Conservation (phyloP, 2,113 vertebrate species). For the Brachionichthys hirsutus region DNA sequence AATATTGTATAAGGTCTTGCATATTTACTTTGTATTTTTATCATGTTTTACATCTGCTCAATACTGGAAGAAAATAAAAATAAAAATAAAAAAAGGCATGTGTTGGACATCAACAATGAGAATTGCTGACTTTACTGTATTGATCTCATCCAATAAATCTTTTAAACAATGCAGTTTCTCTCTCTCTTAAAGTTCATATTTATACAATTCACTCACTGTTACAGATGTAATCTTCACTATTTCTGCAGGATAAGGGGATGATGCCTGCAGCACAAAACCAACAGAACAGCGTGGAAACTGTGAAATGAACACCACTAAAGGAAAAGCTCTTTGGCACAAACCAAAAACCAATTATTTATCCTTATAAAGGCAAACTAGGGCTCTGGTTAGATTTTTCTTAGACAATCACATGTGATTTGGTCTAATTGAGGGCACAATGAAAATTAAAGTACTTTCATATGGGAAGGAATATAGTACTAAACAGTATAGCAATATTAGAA, state of each 20-base stretch:
- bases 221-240: conserved; percentile 72
- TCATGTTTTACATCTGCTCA: not conserved
- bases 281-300: conserved; percentile 5
- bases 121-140: conserved; percentile 23
- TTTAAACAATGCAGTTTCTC: conserved; percentile 25
- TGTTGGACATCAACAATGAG: not conserved
- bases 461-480: too few relatives aligned
- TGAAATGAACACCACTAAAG: not conserved
- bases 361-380: not conserved
- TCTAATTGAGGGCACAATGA: not conserved
- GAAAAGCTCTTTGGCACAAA: not conserved
- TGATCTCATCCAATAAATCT: conserved; percentile 63
- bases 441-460: too few relatives aligned
- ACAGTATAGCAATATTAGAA: too few relatives aligned
- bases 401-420: too few relatives aligned
- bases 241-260: conserved; percentile 84
- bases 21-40: not conserved
- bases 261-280: conserved; percentile 75
- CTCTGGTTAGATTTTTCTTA: not conserved
- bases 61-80: not conserved
- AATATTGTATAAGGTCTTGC: not conserved
- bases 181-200: not conserved
- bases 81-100: not conserved
- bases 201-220: conserved; percentile 81
- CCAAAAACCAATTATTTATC: not conserved